These are phyloP conservation scores for Leptonema lineaticorne DNA, from an alignment of 1,140 invertebrate species.

Conservation along the genomic window DNA sequence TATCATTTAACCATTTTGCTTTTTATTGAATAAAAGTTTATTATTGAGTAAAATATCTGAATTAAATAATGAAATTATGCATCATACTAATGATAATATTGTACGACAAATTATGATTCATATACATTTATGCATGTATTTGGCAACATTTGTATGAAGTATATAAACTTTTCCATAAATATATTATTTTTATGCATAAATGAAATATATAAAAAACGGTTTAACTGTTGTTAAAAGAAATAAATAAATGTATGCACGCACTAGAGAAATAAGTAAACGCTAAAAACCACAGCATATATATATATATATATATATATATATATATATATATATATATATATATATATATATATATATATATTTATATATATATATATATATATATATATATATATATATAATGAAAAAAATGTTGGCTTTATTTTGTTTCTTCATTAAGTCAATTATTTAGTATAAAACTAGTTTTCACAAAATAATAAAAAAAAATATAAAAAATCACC, in stretches of 20 bases:
- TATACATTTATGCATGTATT: too few relatives aligned
- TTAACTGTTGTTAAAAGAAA: neutral
- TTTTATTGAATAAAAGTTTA: too few relatives aligned
- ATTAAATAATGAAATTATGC: too few relatives aligned
- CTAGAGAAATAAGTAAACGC: slow-evolving; percentile 1
- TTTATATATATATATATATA: too few relatives aligned
- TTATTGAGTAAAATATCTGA: too few relatives aligned
- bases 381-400: too few relatives aligned
- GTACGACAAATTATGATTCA: too few relatives aligned
- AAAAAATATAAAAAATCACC: slow-evolving; percentile 11
- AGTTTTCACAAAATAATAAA: too few relatives aligned
- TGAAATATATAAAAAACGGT: too few relatives aligned
- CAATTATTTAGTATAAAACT: slow-evolving; percentile 10
- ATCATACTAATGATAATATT: too few relatives aligned
- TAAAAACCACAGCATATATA: neutral
- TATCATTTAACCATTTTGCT: too few relatives aligned
- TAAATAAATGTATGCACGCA: neutral
- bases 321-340: neutral
- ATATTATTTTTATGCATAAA: neutral
- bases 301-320: neutral
- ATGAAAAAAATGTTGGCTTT: too few relatives aligned
- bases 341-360: neutral
- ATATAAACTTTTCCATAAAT: neutral
- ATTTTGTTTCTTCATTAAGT: slow-evolving; percentile 11
- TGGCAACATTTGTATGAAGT: slow-evolving; percentile 9